These are phyloP conservation scores for Conistra vaccinii DNA, from an alignment of 2,888 invertebrate species.

Conservation along the genomic window DNA sequence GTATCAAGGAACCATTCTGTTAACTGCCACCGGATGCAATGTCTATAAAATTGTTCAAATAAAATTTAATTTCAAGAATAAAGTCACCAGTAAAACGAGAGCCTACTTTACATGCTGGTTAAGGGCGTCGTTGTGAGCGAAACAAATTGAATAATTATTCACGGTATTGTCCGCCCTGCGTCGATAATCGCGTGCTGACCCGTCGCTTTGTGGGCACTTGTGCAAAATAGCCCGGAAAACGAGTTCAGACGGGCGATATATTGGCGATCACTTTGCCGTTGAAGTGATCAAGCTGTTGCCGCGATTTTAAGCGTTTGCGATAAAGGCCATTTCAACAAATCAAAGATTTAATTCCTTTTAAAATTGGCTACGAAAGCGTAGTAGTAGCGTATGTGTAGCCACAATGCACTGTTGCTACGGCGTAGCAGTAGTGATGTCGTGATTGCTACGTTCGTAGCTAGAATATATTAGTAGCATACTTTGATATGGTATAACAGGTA, in stretches of 20 bases:
- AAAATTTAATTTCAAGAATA: slow-evolving; percentile 34
- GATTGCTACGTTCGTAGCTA: not conserved
- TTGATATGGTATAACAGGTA: not conserved
- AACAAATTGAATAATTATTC: slow-evolving; percentile 88
- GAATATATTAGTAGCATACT: not conserved
- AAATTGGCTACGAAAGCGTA: not conserved
- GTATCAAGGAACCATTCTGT: slow-evolving; percentile 7
- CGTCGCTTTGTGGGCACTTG: slow-evolving; percentile 76
- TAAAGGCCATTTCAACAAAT: slow-evolving; percentile 29
- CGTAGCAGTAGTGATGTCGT: not conserved
- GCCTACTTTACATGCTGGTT: slow-evolving; percentile 60
- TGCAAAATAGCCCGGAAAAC: slow-evolving; percentile 69
- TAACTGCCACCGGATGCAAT: not conserved
- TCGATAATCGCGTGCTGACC: slow-evolving; percentile 82
- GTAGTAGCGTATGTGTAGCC: not conserved
- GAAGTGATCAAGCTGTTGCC: slow-evolving; percentile 47
- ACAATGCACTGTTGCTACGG: slow-evolving; percentile 1
- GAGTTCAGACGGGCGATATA: slow-evolving; percentile 66
- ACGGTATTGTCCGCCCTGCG: slow-evolving; percentile 77
- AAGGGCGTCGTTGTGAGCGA: slow-evolving; percentile 68
- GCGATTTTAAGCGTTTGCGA: slow-evolving; percentile 26
- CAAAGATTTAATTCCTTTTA: slow-evolving; percentile 22
- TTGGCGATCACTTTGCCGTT: slow-evolving; percentile 53
- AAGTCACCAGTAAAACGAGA: slow-evolving; percentile 44
- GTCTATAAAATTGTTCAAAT: slow-evolving; percentile 20